Conservation (phyloP, 2,888 invertebrate species). For the Portevinia maculata region DNA sequence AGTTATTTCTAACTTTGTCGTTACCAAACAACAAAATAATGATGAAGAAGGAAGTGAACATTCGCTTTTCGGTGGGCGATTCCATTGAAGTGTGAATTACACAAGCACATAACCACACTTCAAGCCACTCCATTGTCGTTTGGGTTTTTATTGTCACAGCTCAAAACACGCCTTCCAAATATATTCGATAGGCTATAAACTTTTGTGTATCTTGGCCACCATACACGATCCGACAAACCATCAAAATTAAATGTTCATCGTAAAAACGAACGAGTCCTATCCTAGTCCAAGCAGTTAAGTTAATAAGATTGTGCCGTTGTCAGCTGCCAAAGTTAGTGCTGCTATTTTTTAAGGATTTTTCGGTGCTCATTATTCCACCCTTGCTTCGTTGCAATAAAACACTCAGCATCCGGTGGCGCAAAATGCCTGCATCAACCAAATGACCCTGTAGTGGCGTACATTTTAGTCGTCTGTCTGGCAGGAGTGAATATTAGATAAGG, state of each 20-base stretch:
- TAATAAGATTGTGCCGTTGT: conserved; percentile 42
- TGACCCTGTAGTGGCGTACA: conserved; percentile 5
- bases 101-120: conserved; percentile 33
- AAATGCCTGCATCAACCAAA: conserved; percentile 28
- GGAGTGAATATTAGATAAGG: conserved; percentile 59
- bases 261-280: conserved; percentile 37
- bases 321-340: neutral
- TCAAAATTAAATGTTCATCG: conserved; percentile 54
- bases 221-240: conserved; percentile 35
- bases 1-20: conserved; percentile 7
- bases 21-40: too few species aligned
- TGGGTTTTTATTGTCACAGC: conserved; percentile 26
- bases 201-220: conserved; percentile 2
- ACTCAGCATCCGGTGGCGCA: conserved; percentile 15
- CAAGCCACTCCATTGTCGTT: conserved; percentile 27
- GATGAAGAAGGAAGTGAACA: conserved; percentile 5
- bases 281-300: conserved; percentile 34
- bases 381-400: conserved; percentile 40
- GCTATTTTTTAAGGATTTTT: conserved; percentile 27
- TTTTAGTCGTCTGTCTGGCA: conserved; percentile 45
- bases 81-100: conserved; percentile 19
- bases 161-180: conserved; percentile 35
- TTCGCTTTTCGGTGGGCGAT: neutral
- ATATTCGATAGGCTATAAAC: conserved; percentile 37
- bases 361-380: conserved; percentile 11